Base-by-base conservation (phyloP, 2,797 vertebrate genomes). In the Lepilemur ruficaudatus region DNA sequence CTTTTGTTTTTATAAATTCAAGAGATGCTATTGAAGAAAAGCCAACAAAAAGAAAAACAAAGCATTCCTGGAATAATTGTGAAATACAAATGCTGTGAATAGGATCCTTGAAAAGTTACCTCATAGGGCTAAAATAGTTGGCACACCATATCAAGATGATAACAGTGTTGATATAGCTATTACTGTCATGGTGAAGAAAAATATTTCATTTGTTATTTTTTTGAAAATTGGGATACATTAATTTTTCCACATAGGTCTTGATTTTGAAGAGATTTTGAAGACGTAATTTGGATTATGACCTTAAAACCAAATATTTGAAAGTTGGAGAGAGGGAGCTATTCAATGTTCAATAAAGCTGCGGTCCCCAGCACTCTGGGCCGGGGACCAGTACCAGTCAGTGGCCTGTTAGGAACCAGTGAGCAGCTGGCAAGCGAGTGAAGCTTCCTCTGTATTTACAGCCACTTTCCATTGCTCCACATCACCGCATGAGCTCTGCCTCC, bases 151-250 rank as follows among this genome's bases (percentile, higher is more conserved):
- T 75, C 67, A 59, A 76, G 80, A 72, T 70, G 67, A n/a, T 55
- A 87, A 30, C 28, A 78, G 2, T 63, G 70, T 59, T 86, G n/a
- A 48, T 50, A 25, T 23, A 59, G n/a, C 41, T 70, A 11, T 86
- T 89, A 81, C 63, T 75, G 25, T 59, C 55, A 38, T 65, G 35
- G 9, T 86, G 50, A 70, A 87, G n/a, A 78, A 67, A 52, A 78
- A 50, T 95, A 76, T 61, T 86, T 90, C 18, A n/a, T 43, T 92
- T 35, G 28, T 32, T 89, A 52, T 61, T 46, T 46, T 95, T 97
- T 96, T 95, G 22, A 95, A 90, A 79, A 46, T 69, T 70, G 63
- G 25, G 13, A 48, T 11, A 80, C 75, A 48, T 38, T 41, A 69
- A 30, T 73, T 63, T 90, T 90, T 93, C 23, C 82, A 38, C 67